Evolutionary conservation across 2,888 invertebrate species (phyloP).

Genomic region (Sylvicola cinctus): DNA sequence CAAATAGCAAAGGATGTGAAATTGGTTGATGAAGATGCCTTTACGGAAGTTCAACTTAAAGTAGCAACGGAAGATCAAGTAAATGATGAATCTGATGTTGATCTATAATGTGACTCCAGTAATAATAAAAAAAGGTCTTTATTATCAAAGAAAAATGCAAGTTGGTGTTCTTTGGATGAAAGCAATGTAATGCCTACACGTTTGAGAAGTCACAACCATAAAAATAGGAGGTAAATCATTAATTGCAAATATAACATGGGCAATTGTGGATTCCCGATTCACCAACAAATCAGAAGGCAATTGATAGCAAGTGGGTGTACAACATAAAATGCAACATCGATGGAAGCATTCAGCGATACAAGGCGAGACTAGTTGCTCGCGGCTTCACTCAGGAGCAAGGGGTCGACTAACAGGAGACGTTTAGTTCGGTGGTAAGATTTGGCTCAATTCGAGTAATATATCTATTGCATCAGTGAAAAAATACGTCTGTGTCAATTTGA

Average conservation of each 20-base stretch:
- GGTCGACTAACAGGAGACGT: conserved; percentile 14
- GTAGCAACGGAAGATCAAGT: background rate
- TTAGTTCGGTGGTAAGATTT: conserved; percentile 14
- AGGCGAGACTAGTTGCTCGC: conserved; percentile 14
- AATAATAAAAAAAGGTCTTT: too few species aligned
- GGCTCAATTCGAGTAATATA: conserved; percentile 10
- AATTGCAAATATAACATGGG: conserved; percentile 6
- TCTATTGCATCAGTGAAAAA: background rate
- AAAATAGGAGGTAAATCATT: too few species aligned
- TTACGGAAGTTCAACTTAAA: background rate
- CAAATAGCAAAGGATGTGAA: too few species aligned
- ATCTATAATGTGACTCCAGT: conserved; percentile 2
- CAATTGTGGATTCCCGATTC: conserved; percentile 5
- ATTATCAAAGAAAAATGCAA: too few species aligned
- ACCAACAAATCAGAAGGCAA: conserved; percentile 8
- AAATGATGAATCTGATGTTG: background rate
- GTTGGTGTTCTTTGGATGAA: too few species aligned
- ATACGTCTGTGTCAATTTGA: conserved; percentile 7
- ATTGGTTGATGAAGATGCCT: too few species aligned
- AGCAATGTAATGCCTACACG: too few species aligned
- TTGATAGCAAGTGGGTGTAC: conserved; percentile 12
- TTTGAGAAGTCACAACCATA: too few species aligned
- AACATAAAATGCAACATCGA: conserved; percentile 10
- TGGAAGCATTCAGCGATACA: conserved; percentile 9
- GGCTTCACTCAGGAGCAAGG: conserved; percentile 13